phyloP scores from a whole-genome alignment of 64 coral and sea anemone species.

The Anthopleura sola region DNA sequence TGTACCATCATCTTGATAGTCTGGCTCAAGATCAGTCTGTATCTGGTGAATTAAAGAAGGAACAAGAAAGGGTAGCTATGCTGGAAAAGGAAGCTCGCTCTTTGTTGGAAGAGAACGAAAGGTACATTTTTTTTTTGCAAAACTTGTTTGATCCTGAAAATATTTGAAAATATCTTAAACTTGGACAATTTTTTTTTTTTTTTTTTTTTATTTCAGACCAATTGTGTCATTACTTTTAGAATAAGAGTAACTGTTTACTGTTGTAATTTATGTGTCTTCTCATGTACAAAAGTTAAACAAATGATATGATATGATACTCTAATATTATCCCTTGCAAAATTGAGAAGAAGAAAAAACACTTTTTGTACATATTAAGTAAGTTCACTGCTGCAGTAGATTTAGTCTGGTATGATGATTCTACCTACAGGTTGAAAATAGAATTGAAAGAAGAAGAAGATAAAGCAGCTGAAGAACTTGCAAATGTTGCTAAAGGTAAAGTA shows the following conservation, averaged over 20 bases:
- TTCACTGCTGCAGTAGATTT: no score
- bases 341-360: no score
- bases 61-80: conserved; percentile 66
- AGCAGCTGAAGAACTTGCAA: not conserved
- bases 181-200: no score
- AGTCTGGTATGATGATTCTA: no score
- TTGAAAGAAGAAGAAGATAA: conserved; percentile 68
- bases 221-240: no score
- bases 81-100: conserved; percentile 70
- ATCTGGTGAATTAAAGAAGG: conserved; percentile 58
- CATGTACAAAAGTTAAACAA: no score
- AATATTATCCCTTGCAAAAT: no score
- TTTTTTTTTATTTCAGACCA: no score
- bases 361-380: no score
- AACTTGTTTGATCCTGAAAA: not conserved
- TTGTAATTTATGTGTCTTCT: no score
- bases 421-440: conserved; percentile 53
- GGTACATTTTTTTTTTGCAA: conserved; percentile 16
- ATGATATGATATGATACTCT: no score
- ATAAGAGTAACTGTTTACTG: no score
- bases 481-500: not conserved
- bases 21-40: conserved; percentile 60
- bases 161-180: not conserved
- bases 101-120: conserved; percentile 83
- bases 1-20: conserved; percentile 75